phyloP scores from a whole-genome alignment of 2,888 invertebrate genomes.

The Apamea anceps region DNA sequence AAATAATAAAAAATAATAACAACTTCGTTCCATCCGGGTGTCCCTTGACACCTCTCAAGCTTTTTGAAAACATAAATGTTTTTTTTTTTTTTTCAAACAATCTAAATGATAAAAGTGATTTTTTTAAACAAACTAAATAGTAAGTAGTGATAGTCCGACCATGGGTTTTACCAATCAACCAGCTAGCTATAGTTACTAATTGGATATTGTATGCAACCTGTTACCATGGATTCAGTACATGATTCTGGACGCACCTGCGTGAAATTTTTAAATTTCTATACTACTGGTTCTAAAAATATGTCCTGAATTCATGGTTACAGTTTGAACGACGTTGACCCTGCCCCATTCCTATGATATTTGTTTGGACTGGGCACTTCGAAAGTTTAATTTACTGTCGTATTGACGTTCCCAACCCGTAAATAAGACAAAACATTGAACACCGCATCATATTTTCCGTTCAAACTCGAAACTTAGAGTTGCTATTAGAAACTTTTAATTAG shows the following conservation, averaged over 20 bases:
- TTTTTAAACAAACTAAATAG: background rate
- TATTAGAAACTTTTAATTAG: slow-evolving; percentile 31
- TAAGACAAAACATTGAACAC: background rate
- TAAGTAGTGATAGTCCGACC: background rate
- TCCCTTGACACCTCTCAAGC: too few relatives aligned
- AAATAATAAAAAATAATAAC: too few relatives aligned
- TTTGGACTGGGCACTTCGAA: background rate
- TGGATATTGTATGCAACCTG: background rate
- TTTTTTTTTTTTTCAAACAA: too few relatives aligned
- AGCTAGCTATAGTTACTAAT: background rate
- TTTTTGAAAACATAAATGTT: background rate
- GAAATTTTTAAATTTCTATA: too few relatives aligned
- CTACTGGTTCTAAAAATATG: background rate
- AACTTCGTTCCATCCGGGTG: too few relatives aligned
- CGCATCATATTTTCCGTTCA: background rate
- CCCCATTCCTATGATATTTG: background rate
- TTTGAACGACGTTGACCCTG: background rate
- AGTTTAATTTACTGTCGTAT: background rate
- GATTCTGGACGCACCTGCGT: background rate
- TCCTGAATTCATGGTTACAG: background rate
- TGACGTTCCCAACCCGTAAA: background rate
- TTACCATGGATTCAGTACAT: background rate
- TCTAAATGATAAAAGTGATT: too few relatives aligned
- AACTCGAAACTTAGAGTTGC: background rate
- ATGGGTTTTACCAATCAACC: background rate